Percentiles rank a stretch among this genome's conserved stretches.
Conservation (phyloP, 2,888 invertebrate genomes). For the Odontomyia ornata region DNA sequence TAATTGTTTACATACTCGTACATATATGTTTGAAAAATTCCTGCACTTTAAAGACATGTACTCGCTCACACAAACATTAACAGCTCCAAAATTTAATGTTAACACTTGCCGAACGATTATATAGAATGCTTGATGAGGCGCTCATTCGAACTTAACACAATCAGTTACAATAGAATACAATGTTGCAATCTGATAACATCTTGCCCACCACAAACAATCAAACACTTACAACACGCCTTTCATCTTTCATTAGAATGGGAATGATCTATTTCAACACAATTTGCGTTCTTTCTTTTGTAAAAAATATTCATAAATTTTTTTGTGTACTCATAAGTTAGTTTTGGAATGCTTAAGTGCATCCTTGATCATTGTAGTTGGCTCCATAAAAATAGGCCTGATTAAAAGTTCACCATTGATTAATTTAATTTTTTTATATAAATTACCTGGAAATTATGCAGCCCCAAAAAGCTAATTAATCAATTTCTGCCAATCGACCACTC, state of each 20-base stretch:
- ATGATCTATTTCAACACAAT: constrained; percentile 22
- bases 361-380: too few species aligned
- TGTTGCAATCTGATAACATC: not conserved
- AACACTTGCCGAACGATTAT: not conserved
- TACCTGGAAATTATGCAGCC: too few species aligned
- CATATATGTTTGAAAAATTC: not conserved
- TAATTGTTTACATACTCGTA: constrained; percentile 4
- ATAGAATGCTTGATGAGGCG: not conserved
- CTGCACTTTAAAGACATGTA: not conserved
- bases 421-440: too few species aligned
- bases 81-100: not conserved
- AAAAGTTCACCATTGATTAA: too few species aligned
- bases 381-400: too few species aligned
- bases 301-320: constrained; percentile 2
- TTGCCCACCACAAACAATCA: not conserved
- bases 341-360: constrained; percentile 19
- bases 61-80: not conserved
- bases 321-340: constrained; percentile 31
- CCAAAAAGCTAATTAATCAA: too few species aligned
- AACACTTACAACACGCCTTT: not conserved
- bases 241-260: constrained; percentile 34
- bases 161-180: not conserved
- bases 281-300: constrained; percentile 8
- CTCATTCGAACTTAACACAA: not conserved
- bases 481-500: too few species aligned